Percentiles rank a stretch among this genome's conserved stretches.
Conservation (phyloP, 2,888 invertebrate genomes). For the Scaeva pyrastri region DNA sequence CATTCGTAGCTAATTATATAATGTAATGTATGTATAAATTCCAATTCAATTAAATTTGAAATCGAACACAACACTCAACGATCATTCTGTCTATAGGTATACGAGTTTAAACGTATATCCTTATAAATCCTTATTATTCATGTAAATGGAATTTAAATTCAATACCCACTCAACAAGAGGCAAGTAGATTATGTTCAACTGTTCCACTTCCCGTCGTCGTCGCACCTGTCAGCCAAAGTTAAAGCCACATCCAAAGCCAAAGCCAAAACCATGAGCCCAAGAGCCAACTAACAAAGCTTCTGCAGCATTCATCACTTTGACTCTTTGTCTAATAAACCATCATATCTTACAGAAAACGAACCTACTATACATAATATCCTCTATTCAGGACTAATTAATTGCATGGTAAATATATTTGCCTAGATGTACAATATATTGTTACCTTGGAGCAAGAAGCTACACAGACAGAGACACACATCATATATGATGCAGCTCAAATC, state of each 20-base stretch:
- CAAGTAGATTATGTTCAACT: not conserved
- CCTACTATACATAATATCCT: conserved; percentile 7
- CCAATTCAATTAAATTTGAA: too few relatives aligned
- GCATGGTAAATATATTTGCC: conserved; percentile 42
- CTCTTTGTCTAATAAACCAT: conserved; percentile 27
- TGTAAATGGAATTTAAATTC: conserved; percentile 20
- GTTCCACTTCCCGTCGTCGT: too few relatives aligned
- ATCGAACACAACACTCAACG: too few relatives aligned
- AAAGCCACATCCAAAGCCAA: not conserved
- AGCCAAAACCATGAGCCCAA: not conserved
- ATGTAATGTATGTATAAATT: too few relatives aligned
- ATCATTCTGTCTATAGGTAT: too few relatives aligned
- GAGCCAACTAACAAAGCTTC: not conserved
- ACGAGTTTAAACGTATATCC: too few relatives aligned
- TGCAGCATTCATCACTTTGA: conserved; percentile 27
- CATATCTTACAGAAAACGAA: conserved; percentile 5
- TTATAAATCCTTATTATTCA: not conserved
- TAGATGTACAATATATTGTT: conserved; percentile 22
- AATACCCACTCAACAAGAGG: conserved; percentile 18
- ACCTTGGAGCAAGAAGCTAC: too few relatives aligned
- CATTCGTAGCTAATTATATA: too few relatives aligned
- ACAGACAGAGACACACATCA: not conserved
- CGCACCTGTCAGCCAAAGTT: not conserved
- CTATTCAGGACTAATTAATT: conserved; percentile 59
- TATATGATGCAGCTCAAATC: conserved; percentile 35